Percentiles rank a stretch among this genome's conserved stretches.
Conservation (phyloP, 2,797 vertebrate species). For the Galago senegalensis region DNA sequence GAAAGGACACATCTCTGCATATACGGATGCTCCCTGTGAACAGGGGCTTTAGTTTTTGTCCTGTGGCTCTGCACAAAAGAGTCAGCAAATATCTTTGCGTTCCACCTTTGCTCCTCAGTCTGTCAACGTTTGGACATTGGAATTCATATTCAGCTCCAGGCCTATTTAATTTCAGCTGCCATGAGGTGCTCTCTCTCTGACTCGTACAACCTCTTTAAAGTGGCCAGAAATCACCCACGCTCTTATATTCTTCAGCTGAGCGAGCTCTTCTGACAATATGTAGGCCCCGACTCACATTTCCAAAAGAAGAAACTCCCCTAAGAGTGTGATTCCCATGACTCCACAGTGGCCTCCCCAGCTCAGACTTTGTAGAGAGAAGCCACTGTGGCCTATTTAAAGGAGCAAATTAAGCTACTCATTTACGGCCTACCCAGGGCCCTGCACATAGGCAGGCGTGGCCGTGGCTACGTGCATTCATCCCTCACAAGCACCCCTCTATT, state of each 20-base stretch:
- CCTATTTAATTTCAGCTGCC: not conserved
- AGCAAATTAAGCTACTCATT: not conserved
- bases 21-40: not conserved
- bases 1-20: not conserved
- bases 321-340: not conserved
- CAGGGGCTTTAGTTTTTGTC: not conserved
- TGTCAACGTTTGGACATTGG: not conserved
- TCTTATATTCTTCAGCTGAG: conserved; percentile 17
- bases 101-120: not conserved
- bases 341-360: not conserved
- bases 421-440: not conserved
- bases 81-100: not conserved
- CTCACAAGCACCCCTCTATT: not conserved
- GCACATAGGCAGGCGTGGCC: not conserved
- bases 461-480: not conserved
- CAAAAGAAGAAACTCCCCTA: not conserved
- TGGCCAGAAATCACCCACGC: conserved; percentile 48
- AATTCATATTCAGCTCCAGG: not conserved
- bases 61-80: not conserved
- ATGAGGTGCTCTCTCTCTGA: not conserved
- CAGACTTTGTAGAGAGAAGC: not conserved
- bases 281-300: not conserved
- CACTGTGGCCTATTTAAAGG: not conserved
- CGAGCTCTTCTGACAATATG: not conserved
- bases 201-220: not conserved